Evolutionary conservation across 2,797 vertebrate genomes (phyloP).

Genomic region (Delichon dasypus): DNA sequence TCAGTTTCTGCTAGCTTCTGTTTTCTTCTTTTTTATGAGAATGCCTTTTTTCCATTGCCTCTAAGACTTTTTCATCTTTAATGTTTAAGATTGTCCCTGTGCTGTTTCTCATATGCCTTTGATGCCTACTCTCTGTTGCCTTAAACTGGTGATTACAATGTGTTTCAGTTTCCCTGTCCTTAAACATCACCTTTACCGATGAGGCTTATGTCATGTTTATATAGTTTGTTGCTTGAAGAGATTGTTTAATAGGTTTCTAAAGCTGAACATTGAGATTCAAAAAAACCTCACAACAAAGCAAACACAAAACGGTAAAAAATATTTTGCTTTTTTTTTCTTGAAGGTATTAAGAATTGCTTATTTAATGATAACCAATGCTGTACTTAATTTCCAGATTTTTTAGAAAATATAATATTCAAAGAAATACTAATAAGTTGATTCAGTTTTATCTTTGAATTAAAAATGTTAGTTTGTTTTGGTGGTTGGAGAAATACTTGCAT

Average conservation of each 20-base stretch:
- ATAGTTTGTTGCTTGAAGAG: neutral
- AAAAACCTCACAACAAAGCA: neutral
- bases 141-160: neutral
- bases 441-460: neutral
- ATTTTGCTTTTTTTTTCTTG: neutral
- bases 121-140: neutral
- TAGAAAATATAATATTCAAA: neutral
- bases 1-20: neutral
- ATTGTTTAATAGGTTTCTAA: neutral
- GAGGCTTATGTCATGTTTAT: neutral
- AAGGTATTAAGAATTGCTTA: neutral
- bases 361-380: neutral
- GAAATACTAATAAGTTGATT: neutral
- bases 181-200: neutral
- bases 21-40: neutral
- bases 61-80: neutral
- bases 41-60: neutral
- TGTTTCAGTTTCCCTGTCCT: neutral
- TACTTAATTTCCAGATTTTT: neutral
- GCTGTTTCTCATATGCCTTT: neutral
- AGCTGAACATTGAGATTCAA: neutral
- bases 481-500: neutral
- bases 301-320: neutral
- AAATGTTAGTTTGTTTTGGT: neutral
- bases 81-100: neutral